Evolutionary conservation across 2,888 invertebrate species (phyloP).

Genomic region (Cephus sareptanus): DNA sequence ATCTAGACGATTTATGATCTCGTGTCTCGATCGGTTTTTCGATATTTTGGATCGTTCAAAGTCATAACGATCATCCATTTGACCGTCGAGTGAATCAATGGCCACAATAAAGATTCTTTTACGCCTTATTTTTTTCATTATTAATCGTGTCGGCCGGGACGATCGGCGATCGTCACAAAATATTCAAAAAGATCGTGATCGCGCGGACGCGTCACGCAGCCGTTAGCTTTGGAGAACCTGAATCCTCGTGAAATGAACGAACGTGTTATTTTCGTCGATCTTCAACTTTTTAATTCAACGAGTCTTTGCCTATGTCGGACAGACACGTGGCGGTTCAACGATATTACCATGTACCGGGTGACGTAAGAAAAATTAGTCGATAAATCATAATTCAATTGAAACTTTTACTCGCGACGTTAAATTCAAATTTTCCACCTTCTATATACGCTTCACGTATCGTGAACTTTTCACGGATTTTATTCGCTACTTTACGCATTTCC

Average conservation of each 20-base stretch:
- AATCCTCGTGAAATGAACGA: conserved; percentile 13
- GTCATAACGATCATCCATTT: not conserved
- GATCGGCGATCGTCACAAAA: not conserved
- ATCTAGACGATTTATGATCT: not conserved
- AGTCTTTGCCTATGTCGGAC: conserved; percentile 18
- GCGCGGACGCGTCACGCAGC: not conserved
- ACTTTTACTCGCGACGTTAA: not conserved
- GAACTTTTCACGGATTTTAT: not conserved
- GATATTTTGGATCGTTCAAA: not conserved
- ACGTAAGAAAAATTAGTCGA: not conserved
- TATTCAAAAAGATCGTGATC: not conserved
- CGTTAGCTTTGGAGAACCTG: not conserved
- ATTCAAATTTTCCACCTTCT: not conserved
- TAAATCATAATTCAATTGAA: not conserved
- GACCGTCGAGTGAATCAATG: not conserved
- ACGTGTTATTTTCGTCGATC: conserved; percentile 6
- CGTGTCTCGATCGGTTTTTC: not conserved
- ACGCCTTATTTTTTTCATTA: not conserved
- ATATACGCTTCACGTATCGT: not conserved
- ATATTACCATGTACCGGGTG: not conserved
- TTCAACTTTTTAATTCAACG: conserved; percentile 23
- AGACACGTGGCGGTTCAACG: conserved; percentile 10
- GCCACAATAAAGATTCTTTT: not conserved
- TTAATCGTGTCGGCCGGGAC: not conserved
- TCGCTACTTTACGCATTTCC: not conserved